phyloP scores from a whole-genome alignment of 1,140 invertebrate species.

The Phthorimaea operculella region DNA sequence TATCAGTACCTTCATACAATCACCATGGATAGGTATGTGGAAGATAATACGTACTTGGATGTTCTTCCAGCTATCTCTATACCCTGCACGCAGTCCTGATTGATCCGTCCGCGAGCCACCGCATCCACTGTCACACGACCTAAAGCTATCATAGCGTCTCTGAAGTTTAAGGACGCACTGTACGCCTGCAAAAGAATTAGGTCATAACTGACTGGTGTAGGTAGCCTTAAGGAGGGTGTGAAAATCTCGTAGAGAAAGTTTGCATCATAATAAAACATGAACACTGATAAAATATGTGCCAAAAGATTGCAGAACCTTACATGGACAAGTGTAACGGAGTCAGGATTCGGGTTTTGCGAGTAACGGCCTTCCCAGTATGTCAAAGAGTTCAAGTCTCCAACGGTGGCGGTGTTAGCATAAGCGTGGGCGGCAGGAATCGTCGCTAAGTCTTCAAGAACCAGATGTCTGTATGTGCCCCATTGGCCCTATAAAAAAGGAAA shows the following conservation, averaged over 20 bases:
- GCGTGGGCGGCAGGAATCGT: background rate
- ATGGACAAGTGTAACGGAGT: too few species aligned
- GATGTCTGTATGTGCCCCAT: background rate
- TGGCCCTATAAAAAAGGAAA: background rate
- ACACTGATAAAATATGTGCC: too few species aligned
- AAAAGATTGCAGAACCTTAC: too few species aligned
- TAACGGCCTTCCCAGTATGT: background rate
- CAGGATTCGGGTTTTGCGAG: background rate
- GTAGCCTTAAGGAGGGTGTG: too few species aligned
- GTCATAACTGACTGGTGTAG: too few species aligned
- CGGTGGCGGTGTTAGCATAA: background rate
- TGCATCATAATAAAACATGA: too few species aligned
- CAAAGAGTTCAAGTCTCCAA: background rate
- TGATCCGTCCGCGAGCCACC: background rate
- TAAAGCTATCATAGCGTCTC: background rate
- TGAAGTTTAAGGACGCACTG: background rate
- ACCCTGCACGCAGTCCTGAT: background rate
- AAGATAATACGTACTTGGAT: background rate
- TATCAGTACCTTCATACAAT: too few species aligned
- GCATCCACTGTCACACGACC: background rate
- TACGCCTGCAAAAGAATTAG: background rate
- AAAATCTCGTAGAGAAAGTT: too few species aligned
- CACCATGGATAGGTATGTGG: too few species aligned
- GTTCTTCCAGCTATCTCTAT: background rate
- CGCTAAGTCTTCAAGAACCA: background rate